Percentiles rank a stretch among this genome's conserved stretches.
Conservation (phyloP, 2,113 vertebrate species). For the Echinops telfairi region DNA sequence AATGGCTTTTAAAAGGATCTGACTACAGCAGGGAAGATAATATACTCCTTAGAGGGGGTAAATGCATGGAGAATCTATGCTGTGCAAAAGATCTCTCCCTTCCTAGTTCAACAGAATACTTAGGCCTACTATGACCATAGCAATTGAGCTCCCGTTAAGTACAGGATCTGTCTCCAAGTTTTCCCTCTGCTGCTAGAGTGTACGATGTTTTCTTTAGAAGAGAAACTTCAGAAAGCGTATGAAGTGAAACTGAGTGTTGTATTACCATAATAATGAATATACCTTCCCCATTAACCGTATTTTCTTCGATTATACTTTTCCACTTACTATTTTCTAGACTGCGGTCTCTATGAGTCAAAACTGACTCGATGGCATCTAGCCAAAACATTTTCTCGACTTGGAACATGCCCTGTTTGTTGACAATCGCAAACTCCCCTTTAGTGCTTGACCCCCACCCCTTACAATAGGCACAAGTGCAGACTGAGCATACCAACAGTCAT, state of each 20-base stretch:
- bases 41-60: not conserved
- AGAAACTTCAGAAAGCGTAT: slow-evolving; percentile 46
- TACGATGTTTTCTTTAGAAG: slow-evolving; percentile 7
- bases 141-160: slow-evolving; percentile 20
- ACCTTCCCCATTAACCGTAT: not conserved
- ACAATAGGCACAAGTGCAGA: not conserved
- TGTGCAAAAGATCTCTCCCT: not conserved
- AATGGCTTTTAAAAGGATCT: slow-evolving; percentile 3
- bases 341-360: not conserved
- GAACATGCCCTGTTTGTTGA: not conserved
- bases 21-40: not conserved
- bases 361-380: too few relatives aligned
- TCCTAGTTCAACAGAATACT: slow-evolving; percentile 16
- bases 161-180: not conserved
- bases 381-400: not conserved
- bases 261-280: not conserved
- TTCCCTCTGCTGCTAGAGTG: not conserved
- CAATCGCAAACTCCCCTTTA: not conserved
- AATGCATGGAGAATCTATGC: not conserved
- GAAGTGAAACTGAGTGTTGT: slow-evolving; percentile 26
- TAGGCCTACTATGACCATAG: not conserved
- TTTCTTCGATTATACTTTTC: slow-evolving; percentile 36
- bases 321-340: slow-evolving; percentile 20
- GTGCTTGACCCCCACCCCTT: not conserved
- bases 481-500: not conserved